Conservation (phyloP, 1,140 invertebrate genomes). For the Hestina assimilis region DNA sequence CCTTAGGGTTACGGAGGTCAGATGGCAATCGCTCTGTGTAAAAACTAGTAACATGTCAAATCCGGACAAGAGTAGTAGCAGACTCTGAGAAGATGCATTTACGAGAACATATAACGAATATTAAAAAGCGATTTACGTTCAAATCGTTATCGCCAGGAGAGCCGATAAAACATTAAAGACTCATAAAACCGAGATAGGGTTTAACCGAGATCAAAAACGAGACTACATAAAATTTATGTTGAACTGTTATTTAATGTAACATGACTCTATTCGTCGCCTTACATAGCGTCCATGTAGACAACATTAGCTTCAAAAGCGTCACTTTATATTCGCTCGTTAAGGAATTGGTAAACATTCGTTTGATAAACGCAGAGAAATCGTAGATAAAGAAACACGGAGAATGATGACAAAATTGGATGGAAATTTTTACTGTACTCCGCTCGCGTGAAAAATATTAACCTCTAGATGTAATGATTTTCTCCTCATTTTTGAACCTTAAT, state of each 20-base stretch:
- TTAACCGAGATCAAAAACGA: conserved; percentile 10
- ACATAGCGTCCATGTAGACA: conserved; percentile 1
- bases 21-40: no score
- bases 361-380: not conserved
- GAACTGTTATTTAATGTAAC: not conserved
- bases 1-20: no score
- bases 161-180: conserved; percentile 3
- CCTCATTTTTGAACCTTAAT: no score
- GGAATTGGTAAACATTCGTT: conserved; percentile 10
- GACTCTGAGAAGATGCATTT: no score
- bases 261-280: not conserved
- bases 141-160: not conserved
- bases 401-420: not conserved
- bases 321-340: conserved; percentile 5
- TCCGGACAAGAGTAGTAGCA: no score
- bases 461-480: no score
- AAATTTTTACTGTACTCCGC: no score
- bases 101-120: not conserved
- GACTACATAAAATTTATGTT: not conserved
- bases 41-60: no score
- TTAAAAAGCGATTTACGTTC: not conserved
- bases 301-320: conserved; percentile 13
- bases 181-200: conserved; percentile 3
- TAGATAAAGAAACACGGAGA: not conserved
- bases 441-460: no score